A percentile compares a stretch with the other conserved stretches of the same genome.
These are phyloP conservation scores for Fulmarus glacialis DNA, from an alignment of 2,113 vertebrate species.

Conservation along the genomic window DNA sequence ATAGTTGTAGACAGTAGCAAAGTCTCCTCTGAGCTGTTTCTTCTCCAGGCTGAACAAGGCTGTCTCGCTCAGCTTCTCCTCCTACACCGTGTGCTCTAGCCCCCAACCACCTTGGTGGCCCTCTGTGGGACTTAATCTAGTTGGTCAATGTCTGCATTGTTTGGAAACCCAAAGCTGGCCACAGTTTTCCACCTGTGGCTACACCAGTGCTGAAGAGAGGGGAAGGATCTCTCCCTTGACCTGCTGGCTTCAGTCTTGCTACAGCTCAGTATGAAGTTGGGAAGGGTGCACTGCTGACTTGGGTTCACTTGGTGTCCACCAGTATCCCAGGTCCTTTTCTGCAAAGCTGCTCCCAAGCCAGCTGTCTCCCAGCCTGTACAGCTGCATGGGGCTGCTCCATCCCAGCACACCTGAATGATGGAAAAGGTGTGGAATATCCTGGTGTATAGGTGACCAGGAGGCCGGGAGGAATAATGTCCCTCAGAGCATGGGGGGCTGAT, in stretches of 20 bases:
- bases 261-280: background rate
- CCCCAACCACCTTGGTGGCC: background rate
- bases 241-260: background rate
- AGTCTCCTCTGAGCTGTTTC: background rate
- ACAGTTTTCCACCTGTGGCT: background rate
- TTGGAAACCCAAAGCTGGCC: background rate
- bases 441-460: background rate
- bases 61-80: background rate
- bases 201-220: background rate
- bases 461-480: fast-evolving
- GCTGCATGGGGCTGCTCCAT: background rate
- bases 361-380: background rate
- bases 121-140: background rate
- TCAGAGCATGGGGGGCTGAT: background rate
- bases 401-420: background rate
- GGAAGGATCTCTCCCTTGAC: background rate
- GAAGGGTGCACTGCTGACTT: background rate
- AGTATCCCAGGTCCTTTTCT: background rate
- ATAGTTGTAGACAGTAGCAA: background rate
- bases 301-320: background rate
- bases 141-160: background rate
- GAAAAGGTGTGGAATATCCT: background rate
- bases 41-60: background rate
- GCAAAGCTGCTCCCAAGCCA: background rate
- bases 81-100: background rate